Conservation (phyloP, 2,113 vertebrate genomes). For the Columbina picui region DNA sequence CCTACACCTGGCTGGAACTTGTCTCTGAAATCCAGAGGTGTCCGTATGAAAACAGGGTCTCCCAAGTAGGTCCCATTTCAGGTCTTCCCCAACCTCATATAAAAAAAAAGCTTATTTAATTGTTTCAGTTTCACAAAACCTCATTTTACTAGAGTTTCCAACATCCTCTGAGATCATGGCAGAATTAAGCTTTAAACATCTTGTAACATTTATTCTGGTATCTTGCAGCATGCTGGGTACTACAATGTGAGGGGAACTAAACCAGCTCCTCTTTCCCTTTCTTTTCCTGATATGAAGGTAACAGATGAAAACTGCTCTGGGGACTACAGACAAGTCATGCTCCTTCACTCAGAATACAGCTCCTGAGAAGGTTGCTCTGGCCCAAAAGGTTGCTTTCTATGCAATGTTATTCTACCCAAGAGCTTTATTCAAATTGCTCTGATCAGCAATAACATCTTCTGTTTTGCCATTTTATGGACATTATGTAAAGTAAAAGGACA, state of each 20-base stretch:
- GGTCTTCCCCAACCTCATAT: neutral
- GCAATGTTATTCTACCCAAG: neutral
- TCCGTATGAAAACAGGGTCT: neutral
- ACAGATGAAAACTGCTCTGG: neutral
- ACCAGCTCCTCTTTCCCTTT: neutral
- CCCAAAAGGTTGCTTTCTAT: neutral
- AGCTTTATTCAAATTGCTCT: slow-evolving; percentile 45
- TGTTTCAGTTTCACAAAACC: neutral
- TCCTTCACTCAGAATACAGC: neutral
- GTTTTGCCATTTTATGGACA: slow-evolving; percentile 47
- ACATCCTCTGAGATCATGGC: neutral
- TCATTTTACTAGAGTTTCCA: neutral
- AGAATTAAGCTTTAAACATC: neutral
- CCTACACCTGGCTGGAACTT: neutral
- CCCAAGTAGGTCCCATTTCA: neutral
- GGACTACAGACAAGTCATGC: neutral
- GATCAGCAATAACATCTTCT: slow-evolving; percentile 44
- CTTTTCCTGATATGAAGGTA: neutral
- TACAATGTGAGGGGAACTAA: neutral
- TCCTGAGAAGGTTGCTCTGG: neutral
- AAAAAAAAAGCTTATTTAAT: neutral
- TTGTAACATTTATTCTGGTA: neutral
- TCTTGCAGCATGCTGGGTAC: neutral
- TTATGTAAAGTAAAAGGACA: slow-evolving; percentile 62
- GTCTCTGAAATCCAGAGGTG: neutral